Evolutionary conservation across 1,140 invertebrate genomes (phyloP), one percentile per base, ranked within the genome.

Genomic region (Frieseomelitta varia): DNA sequence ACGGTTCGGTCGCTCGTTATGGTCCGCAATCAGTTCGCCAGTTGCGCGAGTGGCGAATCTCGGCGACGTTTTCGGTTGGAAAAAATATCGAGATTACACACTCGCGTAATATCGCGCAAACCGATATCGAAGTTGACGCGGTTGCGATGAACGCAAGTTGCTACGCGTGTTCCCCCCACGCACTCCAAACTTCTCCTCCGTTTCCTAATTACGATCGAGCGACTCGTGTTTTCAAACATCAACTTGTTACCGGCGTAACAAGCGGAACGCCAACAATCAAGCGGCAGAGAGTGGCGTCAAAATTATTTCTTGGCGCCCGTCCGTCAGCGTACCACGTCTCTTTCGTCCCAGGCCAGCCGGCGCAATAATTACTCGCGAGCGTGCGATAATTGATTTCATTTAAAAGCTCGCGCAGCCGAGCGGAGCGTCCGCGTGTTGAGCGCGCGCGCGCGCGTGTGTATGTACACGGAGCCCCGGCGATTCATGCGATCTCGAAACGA

Each of bases 351-450:
- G 21, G 56, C 74, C 63, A 39, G 24, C 72, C 55, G 58, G 47
- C 56, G 34, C 30, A 73, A 84, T 84, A 84, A 84, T 84, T 80
- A 73, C 73, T 80, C 77, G 58, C 68, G 76, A 72, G 76, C 27
- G 76, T 47, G 39, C 76, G 68, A 73, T 84, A 84, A 80, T 84
- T 84, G 77, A 84, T 80, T 80, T 84, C 77, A 80, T 84, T 84
- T 84, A 56, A 67, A 80, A 80, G 82, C 82, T 39, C 39, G 61
- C 30, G 51, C 47, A 68, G 24, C 21, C 39, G 24, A 51, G n/a
- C 74, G 19, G 51, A 77, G 11, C 56, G 34, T 10, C 53, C 21
- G 14, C 76, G n/a, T 30, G 30, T 21, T n/a, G n/a, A n/a, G n/a
- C n/a, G n/a, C n/a, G n/a, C n/a, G n/a, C n/a, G 19, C 6, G 8